Percentiles rank a stretch among this genome's conserved stretches.
phyloP scores from a whole-genome alignment of 2,888 invertebrate species.

The Hemithea aestivaria region DNA sequence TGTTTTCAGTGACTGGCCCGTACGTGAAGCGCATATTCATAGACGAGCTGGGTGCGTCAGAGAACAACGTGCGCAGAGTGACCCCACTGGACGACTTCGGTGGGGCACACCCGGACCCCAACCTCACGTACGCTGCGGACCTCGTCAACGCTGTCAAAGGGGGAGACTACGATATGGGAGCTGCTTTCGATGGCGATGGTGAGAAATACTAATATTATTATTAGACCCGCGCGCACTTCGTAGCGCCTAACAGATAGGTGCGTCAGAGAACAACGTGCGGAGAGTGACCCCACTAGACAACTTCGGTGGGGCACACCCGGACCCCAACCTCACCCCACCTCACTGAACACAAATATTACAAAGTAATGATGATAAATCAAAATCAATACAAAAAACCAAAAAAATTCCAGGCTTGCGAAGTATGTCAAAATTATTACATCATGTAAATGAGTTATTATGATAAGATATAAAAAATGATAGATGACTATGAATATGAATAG shows the following conservation, averaged over 20 bases:
- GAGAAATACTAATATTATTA: conserved; percentile 22
- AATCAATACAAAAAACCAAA: no score
- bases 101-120: conserved; percentile 98
- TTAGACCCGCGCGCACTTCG: no score
- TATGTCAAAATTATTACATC: no score
- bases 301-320: conserved; percentile 97
- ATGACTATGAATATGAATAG: no score
- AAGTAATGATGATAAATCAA: no score
- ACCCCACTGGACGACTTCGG: conserved; percentile 96
- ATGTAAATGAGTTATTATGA: neutral
- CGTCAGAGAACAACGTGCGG: conserved; percentile 83
- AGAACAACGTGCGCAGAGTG: conserved; percentile 85
- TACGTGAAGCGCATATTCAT: conserved; percentile 94
- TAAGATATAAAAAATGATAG: neutral
- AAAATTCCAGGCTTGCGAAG: no score
- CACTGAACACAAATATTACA: no score
- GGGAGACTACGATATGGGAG: conserved; percentile 86
- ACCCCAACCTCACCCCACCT: conserved; percentile 98
- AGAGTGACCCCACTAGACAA: conserved; percentile 92
- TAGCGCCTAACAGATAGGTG: no score
- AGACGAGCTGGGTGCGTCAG: conserved; percentile 88
- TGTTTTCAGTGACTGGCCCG: conserved; percentile 98
- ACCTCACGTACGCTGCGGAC: conserved; percentile 92
- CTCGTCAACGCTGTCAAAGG: conserved; percentile 84
- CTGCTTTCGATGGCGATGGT: conserved; percentile 99